A percentile compares a stretch with the other conserved stretches of the same genome.
phyloP scores from a whole-genome alignment of 2,888 invertebrate genomes.

The Philereme vetulata region DNA sequence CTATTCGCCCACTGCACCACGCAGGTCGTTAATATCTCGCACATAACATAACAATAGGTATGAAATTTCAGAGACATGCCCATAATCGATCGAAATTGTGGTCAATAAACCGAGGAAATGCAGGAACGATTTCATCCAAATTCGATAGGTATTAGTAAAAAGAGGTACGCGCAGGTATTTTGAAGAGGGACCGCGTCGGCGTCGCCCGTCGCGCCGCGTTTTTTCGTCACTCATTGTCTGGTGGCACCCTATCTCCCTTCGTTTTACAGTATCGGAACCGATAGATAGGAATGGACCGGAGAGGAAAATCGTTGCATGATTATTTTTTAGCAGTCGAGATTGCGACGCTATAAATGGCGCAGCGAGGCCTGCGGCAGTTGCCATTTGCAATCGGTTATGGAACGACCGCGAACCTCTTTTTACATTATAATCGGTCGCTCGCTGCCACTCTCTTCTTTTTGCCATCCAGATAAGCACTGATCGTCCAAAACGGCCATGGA shows the following conservation, averaged over 20 bases:
- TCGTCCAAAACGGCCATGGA: constrained; percentile 59
- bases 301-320: constrained; percentile 69
- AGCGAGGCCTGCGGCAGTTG: constrained; percentile 73
- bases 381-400: constrained; percentile 84
- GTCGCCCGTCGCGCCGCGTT: constrained; percentile 28
- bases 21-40: too few relatives aligned
- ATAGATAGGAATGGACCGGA: constrained; percentile 66
- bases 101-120: constrained; percentile 25
- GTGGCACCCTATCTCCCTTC: constrained; percentile 57
- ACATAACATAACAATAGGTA: constrained; percentile 14
- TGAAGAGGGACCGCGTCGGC: constrained; percentile 52
- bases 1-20: too few relatives aligned
- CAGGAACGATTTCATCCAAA: constrained; percentile 31
- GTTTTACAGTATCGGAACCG: constrained; percentile 55
- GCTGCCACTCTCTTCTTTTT: constrained; percentile 70
- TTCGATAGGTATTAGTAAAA: constrained; percentile 16
- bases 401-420: constrained; percentile 80
- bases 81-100: constrained; percentile 19
- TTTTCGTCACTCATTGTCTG: constrained; percentile 60
- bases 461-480: constrained; percentile 59
- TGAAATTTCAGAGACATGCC: constrained; percentile 13
- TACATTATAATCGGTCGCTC: constrained; percentile 80
- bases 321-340: constrained; percentile 78
- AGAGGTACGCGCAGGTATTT: constrained; percentile 64
- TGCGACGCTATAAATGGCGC: constrained; percentile 79